Evolutionary conservation across 2,888 invertebrate species (phyloP).

Genomic region (Pantelozetes paolii): DNA sequence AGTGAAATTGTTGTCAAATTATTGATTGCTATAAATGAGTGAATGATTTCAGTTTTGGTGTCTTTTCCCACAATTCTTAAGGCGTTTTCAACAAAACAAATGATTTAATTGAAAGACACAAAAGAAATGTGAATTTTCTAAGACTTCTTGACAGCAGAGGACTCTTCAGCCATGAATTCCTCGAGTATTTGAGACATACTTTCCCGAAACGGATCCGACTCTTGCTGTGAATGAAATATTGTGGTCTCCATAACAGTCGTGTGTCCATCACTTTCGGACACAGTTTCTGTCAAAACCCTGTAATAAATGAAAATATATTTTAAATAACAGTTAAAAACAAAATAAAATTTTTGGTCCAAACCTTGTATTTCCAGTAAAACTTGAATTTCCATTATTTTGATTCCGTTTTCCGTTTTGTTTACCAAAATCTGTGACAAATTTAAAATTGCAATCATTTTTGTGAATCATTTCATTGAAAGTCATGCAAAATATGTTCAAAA

Average conservation of each 20-base stretch:
- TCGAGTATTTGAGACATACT: slow-evolving; percentile 34
- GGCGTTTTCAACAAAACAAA: slow-evolving; percentile 3
- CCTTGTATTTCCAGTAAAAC: slow-evolving; percentile 22
- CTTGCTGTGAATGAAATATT: slow-evolving; percentile 30
- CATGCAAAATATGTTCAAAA: neutral
- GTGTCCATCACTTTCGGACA: slow-evolving; percentile 37
- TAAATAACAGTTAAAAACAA: no score
- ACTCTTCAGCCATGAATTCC: neutral
- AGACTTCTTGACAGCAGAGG: neutral
- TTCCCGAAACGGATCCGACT: slow-evolving; percentile 3
- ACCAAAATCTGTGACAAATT: slow-evolving; percentile 16
- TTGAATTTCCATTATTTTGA: neutral
- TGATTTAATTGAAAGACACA: neutral
- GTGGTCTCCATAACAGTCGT: slow-evolving; percentile 38
- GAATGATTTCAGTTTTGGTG: no score
- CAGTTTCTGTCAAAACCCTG: slow-evolving; percentile 38
- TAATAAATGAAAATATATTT: neutral
- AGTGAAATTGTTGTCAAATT: neutral
- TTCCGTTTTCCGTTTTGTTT: neutral
- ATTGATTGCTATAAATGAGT: no score
- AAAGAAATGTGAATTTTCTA: neutral
- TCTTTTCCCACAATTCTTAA: no score
- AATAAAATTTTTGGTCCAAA: slow-evolving; percentile 2
- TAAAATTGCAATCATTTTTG: neutral
- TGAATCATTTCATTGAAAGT: neutral